Evolutionary conservation across 2,113 vertebrate species (phyloP), one percentile per base, ranked within the genome.

Genomic region (Zosterops pallidus): DNA sequence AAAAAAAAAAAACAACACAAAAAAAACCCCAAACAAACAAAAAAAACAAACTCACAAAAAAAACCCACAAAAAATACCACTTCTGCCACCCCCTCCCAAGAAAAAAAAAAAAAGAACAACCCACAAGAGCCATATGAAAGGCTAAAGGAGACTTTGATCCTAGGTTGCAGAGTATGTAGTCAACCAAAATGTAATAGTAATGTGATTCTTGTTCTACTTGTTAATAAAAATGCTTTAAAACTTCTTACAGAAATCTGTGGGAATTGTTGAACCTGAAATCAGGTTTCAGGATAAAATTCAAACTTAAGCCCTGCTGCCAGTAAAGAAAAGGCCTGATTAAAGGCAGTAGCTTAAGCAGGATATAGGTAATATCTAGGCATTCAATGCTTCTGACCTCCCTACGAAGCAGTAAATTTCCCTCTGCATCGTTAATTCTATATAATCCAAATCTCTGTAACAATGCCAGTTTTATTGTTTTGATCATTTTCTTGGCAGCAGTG

Each of bases 381-480:
- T 85, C 50, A 92, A 0, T 67, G 14, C 4, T 89, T 89, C 46
- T 91, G 90, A 86, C 82, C 52, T 70, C 26, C 20, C 14, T 28
- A 80, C 24, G 90, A 85, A 93, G 64, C 44, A 86, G 31, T 44
- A 67, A 37, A 90, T 90, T 93, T 96, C 22, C 14, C 78, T 80
- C 44, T 64, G 64, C 56, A 64, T 86, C 31, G 56, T 81, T 95
- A 95, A 90, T 95, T 68, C 68, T 70, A n/a, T n/a, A 72, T 60
- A 90, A 82, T 90, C 60, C 84, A 70, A 94, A 92, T 92, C 31
- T 83, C 52, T 94, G 94, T 89, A 92, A 93, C 76, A 95, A 94
- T 95, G 90, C 68, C 94, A 91, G 2, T 82, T 83, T 79, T 65
- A 95, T 88, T 88, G 90, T 95, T 94, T 95, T 94, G 87, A 93